Base-by-base conservation (phyloP, 1,140 invertebrate species). In the Brachionus paranguensis region DNA sequence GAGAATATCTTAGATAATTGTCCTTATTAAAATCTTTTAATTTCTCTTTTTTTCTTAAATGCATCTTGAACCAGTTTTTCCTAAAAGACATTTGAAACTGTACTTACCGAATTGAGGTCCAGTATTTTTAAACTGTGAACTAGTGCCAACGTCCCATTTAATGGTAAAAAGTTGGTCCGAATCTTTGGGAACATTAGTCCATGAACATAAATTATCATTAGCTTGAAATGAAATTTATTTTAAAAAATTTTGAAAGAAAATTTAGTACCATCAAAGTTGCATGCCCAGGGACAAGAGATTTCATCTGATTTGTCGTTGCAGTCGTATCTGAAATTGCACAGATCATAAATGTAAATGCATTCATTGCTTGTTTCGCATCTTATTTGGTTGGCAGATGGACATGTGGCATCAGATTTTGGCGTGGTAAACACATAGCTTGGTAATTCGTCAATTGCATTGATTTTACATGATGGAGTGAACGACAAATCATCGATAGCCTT, bases 401-500 rank as follows among this genome's bases (percentile, higher is more conserved):
- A 81, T 45, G 78, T 64, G n/a, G 53, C 27, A 45, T 60, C 50
- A 7, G 78, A 55, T 27, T 60, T 24, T 68, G 78, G 78, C 14
- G 78, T 81, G 14, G 53, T 64, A 27, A 81, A 64, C 12, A 37
- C 20, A 27, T 60, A 81, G 33, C 6, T 45, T 33, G 78, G 53
- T 24, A 81, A 20, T 37, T 64, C 33, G 17, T 81, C 78, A 27
- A 43, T 24, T 5, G 78, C 41, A 24, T 81, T 81, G 1, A 81
- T 37, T 17, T 12, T 76, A 27, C 85, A 85, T 14, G 83, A 87
- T 12, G 86, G 86, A 3, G 87, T 86, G 53, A 89, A 88, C 3
- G 86, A 86, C 6, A 90, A 84, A 70, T 90, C 89, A 85, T 90
- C 89, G 65, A 90, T 87, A 17, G 50, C 55, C 78, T 79, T 12